Evolutionary conservation across 2,888 invertebrate species (phyloP), one percentile per base, ranked within the genome.

Genomic region (Coenonympha glycerion): DNA sequence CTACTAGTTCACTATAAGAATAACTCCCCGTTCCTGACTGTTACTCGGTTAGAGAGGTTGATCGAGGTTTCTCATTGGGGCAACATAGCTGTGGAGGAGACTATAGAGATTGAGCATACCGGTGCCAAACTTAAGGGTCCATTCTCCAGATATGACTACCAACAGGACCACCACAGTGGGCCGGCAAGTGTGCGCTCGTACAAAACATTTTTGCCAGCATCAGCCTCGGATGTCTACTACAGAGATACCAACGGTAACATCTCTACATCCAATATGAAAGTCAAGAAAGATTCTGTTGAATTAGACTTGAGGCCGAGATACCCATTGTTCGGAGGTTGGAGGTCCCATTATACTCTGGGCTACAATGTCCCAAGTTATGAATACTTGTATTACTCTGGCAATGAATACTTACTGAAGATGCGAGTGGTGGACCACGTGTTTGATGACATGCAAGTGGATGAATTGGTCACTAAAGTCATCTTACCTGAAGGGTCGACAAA

Each of bases 51-150:
- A 61, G 94, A 95, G 63, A 90, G 99, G 41, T 86, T 91, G 0
- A 94, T 99, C 65, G 99, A 99, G 84, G 92, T 99, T 2, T 99
- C 99, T 0, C 99, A 99, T 76, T 99, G 99, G 99, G 99, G 99
- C 6, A 98, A 99, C 70, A 95, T 99, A 65, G 99, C 99, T 16
- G 90, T 99, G 0, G 98, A 99, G 74, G 99, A 99, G 76, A 92
- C 93, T 5, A 91, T 99, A 61, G 96, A 98, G 73, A 89, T 99
- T 59, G 88, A 92, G 15, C 99, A 99, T 71, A 93, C 94, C 37
- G 99, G 99, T 33, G 99, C 99, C 8, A 89, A 91, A 57, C 82
- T 99, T 31, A 97, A 98, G 72, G 97, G 97, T 0, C 92, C 97
- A 1, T 98, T 99, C 86, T 99, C 99, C 2, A 91, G 99, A 31